Base-by-base conservation (phyloP, 2,888 invertebrate species). In the Erynnis tages region DNA sequence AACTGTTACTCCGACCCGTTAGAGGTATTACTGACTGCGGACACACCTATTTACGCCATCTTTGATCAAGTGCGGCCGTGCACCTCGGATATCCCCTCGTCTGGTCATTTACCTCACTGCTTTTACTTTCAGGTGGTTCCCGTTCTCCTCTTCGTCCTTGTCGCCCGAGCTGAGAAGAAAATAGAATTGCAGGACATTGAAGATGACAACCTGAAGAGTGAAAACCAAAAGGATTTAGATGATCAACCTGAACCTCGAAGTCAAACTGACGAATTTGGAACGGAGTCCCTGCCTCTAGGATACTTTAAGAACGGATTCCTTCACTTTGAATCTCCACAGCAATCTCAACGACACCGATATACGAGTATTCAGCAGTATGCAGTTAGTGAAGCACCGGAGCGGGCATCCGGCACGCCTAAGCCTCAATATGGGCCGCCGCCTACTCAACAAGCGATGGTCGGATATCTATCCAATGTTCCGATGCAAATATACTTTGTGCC, bases 131-230 rank as follows among this genome's bases (percentile, higher is more conserved):
- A 89, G 89, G 67, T 83, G 56, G 65, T 74, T 59, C 69, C 76
- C 50, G 66, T 81, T 64, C 73, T 82, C 47, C 66, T 84, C 46
- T 58, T 87, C 56, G 69, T 60, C 50, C 57, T 81, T 35, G 74
- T 71, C 55, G 91, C 81, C 40, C 65, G 67, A 62, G 86, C 82
- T 34, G 92, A 93, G 52, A 91, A 92, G 70, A 93, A 93, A 76
- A 90, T 94, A 53, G 92, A 93, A 60, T 81, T 95, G 40, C 93
- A 94, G 72, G 95, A 95, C 75, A 93, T 95, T 58, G 94, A 95
- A 70, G 90, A 91, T 25, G 94, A 94, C 65, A 94, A 93, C 66
- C 74, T 93, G 46, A 91, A 91, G 45, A 91, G 90, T 61, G 93
- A 93, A 73, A 85, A 87, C 58, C 82, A 84, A 60, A 78, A 75